Evolutionary conservation across 2,888 invertebrate genomes (phyloP).

Genomic region (Sphaerophoria taeniata): DNA sequence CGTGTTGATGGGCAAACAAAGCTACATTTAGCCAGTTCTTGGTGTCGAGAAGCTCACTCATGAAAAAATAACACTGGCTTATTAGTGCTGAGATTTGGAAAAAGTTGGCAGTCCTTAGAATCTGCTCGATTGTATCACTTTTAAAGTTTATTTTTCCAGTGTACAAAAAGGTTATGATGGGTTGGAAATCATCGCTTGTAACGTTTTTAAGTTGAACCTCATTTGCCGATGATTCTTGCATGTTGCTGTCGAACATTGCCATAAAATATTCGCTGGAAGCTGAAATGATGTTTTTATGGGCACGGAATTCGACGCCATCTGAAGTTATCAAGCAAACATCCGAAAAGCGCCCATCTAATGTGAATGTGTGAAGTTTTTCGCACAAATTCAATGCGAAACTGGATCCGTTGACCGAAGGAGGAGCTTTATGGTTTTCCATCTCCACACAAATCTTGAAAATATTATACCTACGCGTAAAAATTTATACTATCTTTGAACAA

Average conservation of each 20-base stretch:
- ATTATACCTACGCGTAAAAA: too few species aligned
- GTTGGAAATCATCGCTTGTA: conserved; percentile 6
- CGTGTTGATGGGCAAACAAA: conserved; percentile 8
- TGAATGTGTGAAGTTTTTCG: not conserved
- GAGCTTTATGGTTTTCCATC: not conserved
- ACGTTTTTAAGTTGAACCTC: conserved; percentile 8
- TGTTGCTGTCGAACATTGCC: conserved; percentile 20
- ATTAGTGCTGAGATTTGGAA: conserved; percentile 8
- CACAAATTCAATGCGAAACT: not conserved
- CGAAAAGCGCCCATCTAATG: not conserved
- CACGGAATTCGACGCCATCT: not conserved
- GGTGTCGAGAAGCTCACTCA: not conserved
- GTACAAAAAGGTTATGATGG: conserved; percentile 25
- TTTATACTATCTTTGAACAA: too few species aligned
- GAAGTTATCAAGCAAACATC: conserved; percentile 25
- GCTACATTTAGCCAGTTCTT: not conserved
- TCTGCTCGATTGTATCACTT: conserved; percentile 11
- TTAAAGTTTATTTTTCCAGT: conserved; percentile 16
- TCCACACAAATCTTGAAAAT: too few species aligned
- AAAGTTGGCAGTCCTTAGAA: conserved; percentile 24
- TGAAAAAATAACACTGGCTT: not conserved
- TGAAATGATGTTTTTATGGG: conserved; percentile 9
- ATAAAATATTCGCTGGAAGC: conserved; percentile 32
- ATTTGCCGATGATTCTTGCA: not conserved
- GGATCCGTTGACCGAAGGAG: not conserved